Evolutionary conservation across 2,888 invertebrate species (phyloP), one percentile per base, ranked within the genome.

Genomic region (Odontocolon sp.): DNA sequence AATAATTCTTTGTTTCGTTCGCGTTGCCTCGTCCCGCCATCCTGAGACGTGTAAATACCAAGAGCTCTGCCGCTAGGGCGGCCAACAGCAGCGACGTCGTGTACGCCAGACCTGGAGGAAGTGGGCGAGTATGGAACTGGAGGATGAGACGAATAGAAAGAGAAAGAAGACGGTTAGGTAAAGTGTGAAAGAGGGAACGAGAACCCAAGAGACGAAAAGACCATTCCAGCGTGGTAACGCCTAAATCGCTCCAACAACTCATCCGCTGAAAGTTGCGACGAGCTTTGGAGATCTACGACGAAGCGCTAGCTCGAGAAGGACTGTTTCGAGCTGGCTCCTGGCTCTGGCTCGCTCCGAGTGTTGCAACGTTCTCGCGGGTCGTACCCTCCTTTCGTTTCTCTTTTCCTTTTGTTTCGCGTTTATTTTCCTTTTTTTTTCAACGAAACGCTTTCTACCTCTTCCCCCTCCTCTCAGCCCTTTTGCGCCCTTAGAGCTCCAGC

Each of bases 191-290:
- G 75, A 47, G 66, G 66, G 70, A 73, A 69, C 77, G 68, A 71
- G 77, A 72, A 78, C 77, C 79, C 78, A 45, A 76, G 80, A 79
- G 77, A 78, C 78, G 81, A 83, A 84, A 85, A 84, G 87, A 86
- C 86, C 86, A 86, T 87, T 87, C 81, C 82, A 73, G 81, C 56
- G 73, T 47, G 69, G 85, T 87, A 88, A 85, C 87, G 87, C 86
- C 86, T 88, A 88, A 89, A 89, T 89, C 89, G 88, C 87, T 85
- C 85, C 87, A 87, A 89, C 90, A 89, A 89, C 87, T 89, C 87
- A 89, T 89, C 87, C 86, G 87, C 85, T 88, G 87, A 88, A 89
- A 88, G 87, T 89, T 87, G 89, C 85, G 87, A 86, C 84, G 85
- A 87, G 86, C 86, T 87, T 87, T 85, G 81, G 84, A 87, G 88